Evolutionary conservation across 1,140 invertebrate genomes (phyloP).

Genomic region (Nymphalis io): DNA sequence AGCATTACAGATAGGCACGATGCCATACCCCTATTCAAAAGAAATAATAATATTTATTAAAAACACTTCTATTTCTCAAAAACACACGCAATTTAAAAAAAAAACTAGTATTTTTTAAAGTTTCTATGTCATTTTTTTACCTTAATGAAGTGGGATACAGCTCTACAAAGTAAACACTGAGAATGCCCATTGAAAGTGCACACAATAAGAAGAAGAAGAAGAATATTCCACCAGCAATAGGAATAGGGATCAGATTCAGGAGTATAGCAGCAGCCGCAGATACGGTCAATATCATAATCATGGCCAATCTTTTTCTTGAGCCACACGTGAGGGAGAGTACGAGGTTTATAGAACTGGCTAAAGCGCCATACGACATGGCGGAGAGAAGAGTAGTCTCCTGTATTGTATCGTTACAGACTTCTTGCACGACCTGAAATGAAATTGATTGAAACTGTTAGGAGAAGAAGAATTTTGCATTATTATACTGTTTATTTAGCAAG

Average conservation of each 20-base stretch:
- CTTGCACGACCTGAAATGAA: conserved; percentile 47
- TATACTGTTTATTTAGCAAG: no score
- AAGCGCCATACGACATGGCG: conserved; percentile 67
- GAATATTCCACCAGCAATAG: conserved; percentile 69
- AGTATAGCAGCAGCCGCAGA: conserved; percentile 59
- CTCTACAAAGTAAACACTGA: conserved; percentile 75
- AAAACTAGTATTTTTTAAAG: no score
- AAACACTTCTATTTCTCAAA: not conserved
- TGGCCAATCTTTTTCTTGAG: conserved; percentile 57
- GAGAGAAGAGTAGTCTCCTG: conserved; percentile 70
- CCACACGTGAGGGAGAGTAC: conserved; percentile 69
- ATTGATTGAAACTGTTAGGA: not conserved
- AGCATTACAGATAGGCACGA: conserved; percentile 74
- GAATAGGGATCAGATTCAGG: conserved; percentile 57
- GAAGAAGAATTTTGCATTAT: no score
- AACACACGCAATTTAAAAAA: not conserved
- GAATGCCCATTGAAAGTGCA: conserved; percentile 69
- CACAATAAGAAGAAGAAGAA: conserved; percentile 73
- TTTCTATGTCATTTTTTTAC: conserved; percentile 35
- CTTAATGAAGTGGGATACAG: conserved; percentile 72
- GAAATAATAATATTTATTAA: not conserved
- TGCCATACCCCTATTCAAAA: conserved; percentile 65
- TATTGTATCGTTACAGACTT: conserved; percentile 69
- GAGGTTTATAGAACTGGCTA: conserved; percentile 63
- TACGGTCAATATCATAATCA: conserved; percentile 60